These are phyloP conservation scores for Mayetiola destructor DNA, from an alignment of 2,888 invertebrate genomes.

Conservation along the genomic window DNA sequence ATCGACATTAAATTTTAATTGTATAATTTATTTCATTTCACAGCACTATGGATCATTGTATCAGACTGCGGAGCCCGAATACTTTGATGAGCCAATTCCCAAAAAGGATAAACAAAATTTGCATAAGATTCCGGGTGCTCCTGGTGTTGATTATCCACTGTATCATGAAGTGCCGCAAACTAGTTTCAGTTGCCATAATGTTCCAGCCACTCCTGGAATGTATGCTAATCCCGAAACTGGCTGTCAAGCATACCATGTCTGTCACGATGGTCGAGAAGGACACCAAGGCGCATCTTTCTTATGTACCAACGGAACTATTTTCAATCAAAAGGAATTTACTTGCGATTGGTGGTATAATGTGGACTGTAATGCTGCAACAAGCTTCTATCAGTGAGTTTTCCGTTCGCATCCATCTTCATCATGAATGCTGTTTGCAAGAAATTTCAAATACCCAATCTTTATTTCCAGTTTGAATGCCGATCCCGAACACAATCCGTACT, in stretches of 20 bases:
- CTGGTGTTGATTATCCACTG: conserved; percentile 70
- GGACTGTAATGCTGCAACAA: conserved; percentile 59
- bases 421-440: background rate
- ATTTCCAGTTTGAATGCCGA: conserved; percentile 54
- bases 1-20: background rate
- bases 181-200: conserved; percentile 60
- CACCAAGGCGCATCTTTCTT: conserved; percentile 70
- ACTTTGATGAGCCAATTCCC: conserved; percentile 23
- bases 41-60: background rate
- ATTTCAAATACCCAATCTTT: background rate
- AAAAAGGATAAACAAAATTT: conserved; percentile 59
- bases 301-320: conserved; percentile 74
- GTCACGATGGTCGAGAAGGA: conserved; percentile 74
- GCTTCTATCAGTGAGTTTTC: conserved; percentile 52
- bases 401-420: background rate
- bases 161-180: conserved; percentile 66
- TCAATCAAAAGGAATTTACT: conserved; percentile 71
- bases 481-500: conserved; percentile 65
- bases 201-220: conserved; percentile 71
- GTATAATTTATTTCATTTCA: background rate
- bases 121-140: conserved; percentile 61
- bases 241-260: conserved; percentile 80
- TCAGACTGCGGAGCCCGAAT: background rate
- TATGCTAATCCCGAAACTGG: conserved; percentile 83
- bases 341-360: conserved; percentile 92